Base-by-base conservation (phyloP, 2,888 invertebrate genomes). In the Norana najaformis region DNA sequence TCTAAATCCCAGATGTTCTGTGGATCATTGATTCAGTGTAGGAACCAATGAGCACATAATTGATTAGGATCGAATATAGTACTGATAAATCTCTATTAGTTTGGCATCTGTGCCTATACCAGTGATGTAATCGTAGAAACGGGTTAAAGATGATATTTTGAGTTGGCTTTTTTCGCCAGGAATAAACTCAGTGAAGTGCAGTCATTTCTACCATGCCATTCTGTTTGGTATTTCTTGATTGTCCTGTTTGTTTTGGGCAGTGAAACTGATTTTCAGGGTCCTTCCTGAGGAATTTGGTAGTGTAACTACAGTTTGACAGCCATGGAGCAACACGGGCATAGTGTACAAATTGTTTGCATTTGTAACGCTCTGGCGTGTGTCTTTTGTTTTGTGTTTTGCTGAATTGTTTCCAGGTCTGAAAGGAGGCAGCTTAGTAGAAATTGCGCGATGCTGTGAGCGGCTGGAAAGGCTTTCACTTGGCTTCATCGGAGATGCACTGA, bases 391-490 rank as follows among this genome's bases (percentile, higher is more conserved):
- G 69, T 69, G 4, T 69, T 69, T 69, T n/a, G 0, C 8, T 69
- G 69, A 69, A 69, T 35, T 36, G 36, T 85, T 85, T 85, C 35
- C 85, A 85, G 85, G 85, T 37, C 37, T 85, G 85, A 85, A 85
- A 34, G 93, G 93, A 23, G 90, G 92, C 39, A 90, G 91, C 39
- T 91, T 94, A 83, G 92, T 92, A 34, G 91, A 91, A 35, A 93
- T 93, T 82, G 93, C 92, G 5, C 91, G 92, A 85, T 91, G 91
- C 14, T 94, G 93, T 92, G 90, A 89, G 16, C 92, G 92, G 0
- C 90, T 94, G 83, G 91, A 93, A 89, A 91, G 91, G 37, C 93
- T 94, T n/a, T 92, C 91, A 53, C 90, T 94, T 47, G 93, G 93
- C n/a, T 93, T 93, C 91, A 91, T 94, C 35, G 93, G 93, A 2